Conservation (phyloP, 2,797 vertebrate species). For the Thunnus albacares region DNA sequence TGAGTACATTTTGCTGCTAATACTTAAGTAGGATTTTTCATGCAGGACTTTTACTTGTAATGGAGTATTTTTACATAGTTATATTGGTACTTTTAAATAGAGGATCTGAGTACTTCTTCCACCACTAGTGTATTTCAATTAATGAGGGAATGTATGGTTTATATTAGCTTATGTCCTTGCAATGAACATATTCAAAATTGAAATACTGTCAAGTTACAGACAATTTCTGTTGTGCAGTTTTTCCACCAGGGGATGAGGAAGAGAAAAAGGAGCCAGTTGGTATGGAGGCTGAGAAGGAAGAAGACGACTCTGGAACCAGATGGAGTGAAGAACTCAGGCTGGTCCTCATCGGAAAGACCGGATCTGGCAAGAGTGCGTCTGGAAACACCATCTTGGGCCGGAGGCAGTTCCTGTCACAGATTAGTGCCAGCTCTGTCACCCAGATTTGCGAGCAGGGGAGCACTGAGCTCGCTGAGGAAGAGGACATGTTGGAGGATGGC, state of each 20-base stretch:
- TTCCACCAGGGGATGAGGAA: conserved; percentile 30
- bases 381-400: conserved; percentile 87
- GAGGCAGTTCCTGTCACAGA: conserved; percentile 78
- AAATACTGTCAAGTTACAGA: background rate
- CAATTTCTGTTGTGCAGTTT: conserved; percentile 21
- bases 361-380: conserved; percentile 86
- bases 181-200: background rate
- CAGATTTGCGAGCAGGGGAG: conserved; percentile 74
- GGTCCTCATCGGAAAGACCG: conserved; percentile 85
- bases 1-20: too few species aligned
- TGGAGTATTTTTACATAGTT: too few species aligned
- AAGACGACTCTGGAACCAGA: conserved; percentile 26
- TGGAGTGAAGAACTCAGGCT: conserved; percentile 78
- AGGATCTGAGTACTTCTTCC: too few species aligned
- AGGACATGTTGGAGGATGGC: conserved; percentile 18
- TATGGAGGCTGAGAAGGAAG: conserved; percentile 40
- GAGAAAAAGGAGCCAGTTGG: conserved; percentile 12
- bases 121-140: background rate
- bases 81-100: too few species aligned
- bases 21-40: too few species aligned
- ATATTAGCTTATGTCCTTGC: fast-evolving
- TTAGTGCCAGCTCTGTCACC: conserved; percentile 83
- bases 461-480: conserved; percentile 50
- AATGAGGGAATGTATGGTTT: background rate
- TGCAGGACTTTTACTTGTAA: too few species aligned